Base-by-base conservation (phyloP, 2,888 invertebrate genomes). In the Rugalucina vietnamica region DNA sequence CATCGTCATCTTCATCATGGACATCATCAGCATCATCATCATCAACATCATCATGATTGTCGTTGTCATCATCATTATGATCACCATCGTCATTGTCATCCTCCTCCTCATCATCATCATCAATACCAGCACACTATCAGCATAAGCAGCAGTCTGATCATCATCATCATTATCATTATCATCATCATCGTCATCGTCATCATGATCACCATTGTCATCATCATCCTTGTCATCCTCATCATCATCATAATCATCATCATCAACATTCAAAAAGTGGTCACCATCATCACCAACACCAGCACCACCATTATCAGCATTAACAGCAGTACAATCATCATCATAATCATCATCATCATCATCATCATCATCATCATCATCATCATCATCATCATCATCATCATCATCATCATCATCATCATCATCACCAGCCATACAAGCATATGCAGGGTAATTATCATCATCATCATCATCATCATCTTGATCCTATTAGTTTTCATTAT, bases 281-380 rank as follows among this genome's bases (percentile, higher is more conserved):
- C 74, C 85, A 70, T 76, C 76, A 84, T 85, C 70, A 71, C 65
- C 74, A 75, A 60, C 60, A 70, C 54, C 60, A 78, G 49, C 65
- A 34, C 49, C 79, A 74, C 37, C 77, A 50, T 70, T 32, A 14
- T 79, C 37, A 54, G 72, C 34, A 73, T 36, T 73, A 79, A 50
- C 81, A 79, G 32, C 81, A 81, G 72, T 73, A 98, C 98, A n/a
- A 97, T 96, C 91, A 96, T 97, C 87, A 96, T 98, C 90, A 72
- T 79, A 54, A 79, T 49, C 34, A 43, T 78, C 70, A 70, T 79
- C 79, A 73, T 79, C 34, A 79, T 49, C 71, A 50, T 50, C 72
- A 70, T 21, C 65, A 60, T 32, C 21, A 34, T 76, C 75, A 50
- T 54, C 75, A 54, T 54, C 57, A 34, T n/a, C 43, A 36, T 3